Conservation (phyloP, 2,113 vertebrate species). For the Nansenia antarctica region DNA sequence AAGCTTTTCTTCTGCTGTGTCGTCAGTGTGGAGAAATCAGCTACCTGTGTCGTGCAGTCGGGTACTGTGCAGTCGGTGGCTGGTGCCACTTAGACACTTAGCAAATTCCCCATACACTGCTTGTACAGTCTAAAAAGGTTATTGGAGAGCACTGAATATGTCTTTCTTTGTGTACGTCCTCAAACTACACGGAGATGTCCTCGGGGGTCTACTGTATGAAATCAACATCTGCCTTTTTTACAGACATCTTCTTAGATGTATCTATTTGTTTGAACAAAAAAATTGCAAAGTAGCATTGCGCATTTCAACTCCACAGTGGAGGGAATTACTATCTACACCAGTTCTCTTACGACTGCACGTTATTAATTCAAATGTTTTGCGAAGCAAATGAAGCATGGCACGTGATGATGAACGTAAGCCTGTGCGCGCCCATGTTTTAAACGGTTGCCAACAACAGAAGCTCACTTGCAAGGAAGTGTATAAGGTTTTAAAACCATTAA, state of each 20-base stretch:
- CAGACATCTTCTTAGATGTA: no score
- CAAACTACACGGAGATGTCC: no score
- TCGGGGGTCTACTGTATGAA: no score
- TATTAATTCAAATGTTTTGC: background rate
- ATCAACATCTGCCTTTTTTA: no score
- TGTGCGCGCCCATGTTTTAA: slow-evolving; percentile 20
- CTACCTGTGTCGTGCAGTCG: slow-evolving; percentile 61
- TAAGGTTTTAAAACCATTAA: slow-evolving; percentile 22
- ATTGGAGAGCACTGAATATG: background rate
- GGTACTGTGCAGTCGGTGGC: slow-evolving; percentile 56
- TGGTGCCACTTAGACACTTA: slow-evolving; percentile 2
- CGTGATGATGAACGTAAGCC: slow-evolving; percentile 6
- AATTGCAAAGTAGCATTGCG: no score
- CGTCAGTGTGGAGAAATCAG: slow-evolving; percentile 64
- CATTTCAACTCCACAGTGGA: no score
- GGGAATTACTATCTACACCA: no score
- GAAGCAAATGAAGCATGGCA: background rate
- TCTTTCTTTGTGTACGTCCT: no score
- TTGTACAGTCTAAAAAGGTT: background rate
- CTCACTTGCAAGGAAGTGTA: slow-evolving; percentile 2
- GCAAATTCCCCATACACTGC: background rate
- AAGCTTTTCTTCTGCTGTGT: slow-evolving; percentile 60
- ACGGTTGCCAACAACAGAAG: slow-evolving; percentile 7
- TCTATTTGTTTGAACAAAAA: background rate
- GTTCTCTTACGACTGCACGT: background rate